phyloP scores from a whole-genome alignment of 2,797 vertebrate species.

The Prionace glauca region DNA sequence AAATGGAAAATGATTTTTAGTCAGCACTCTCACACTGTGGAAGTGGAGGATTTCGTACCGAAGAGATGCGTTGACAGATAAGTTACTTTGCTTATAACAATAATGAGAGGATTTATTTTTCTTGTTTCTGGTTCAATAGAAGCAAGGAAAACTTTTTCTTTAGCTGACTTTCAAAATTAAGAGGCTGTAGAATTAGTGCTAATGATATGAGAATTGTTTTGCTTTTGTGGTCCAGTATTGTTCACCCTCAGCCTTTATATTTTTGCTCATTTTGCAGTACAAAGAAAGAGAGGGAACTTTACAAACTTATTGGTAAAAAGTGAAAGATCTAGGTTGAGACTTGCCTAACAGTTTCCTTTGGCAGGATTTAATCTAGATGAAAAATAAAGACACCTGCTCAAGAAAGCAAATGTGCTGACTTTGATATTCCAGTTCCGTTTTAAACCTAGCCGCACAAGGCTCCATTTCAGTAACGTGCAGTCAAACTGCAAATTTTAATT shows the following conservation, averaged over 20 bases:
- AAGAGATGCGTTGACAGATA: constrained; percentile 50
- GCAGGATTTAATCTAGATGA: not conserved
- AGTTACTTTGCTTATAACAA: constrained; percentile 44
- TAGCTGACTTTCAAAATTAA: not conserved
- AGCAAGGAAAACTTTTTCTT: not conserved
- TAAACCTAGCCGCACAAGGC: not conserved
- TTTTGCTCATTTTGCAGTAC: not conserved
- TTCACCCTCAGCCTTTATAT: not conserved
- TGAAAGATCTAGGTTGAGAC: not conserved
- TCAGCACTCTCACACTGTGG: constrained; percentile 46
- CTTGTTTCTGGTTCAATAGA: constrained; percentile 41
- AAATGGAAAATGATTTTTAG: constrained; percentile 47
- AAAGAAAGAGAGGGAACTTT: not conserved
- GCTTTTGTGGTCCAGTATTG: not conserved
- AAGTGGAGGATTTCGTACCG: constrained; percentile 46
- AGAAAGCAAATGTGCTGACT: not conserved
- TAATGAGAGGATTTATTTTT: constrained; percentile 43
- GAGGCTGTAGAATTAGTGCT: not conserved
- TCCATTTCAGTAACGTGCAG: not conserved
- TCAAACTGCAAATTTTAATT: not conserved
- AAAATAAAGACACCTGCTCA: not conserved
- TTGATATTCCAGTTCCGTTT: not conserved
- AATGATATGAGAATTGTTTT: not conserved
- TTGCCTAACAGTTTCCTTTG: not conserved
- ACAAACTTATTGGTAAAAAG: not conserved